Conservation (phyloP, 2,113 vertebrate species). For the Callipepla californica region DNA sequence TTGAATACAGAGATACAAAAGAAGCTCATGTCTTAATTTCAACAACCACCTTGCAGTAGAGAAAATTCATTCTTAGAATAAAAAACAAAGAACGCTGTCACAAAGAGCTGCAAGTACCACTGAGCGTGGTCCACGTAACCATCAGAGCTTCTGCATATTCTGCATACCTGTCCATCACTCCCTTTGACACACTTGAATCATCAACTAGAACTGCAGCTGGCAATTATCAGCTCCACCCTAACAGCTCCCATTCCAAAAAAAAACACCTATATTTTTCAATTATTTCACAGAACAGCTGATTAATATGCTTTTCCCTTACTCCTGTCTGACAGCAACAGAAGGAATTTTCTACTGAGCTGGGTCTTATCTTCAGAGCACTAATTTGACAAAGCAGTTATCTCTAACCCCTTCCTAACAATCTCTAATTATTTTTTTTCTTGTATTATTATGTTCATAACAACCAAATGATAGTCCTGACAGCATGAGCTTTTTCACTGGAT, state of each 20-base stretch:
- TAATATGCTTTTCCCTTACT: background rate
- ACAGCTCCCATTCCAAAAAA: background rate
- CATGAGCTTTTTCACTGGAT: background rate
- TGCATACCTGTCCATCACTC: background rate
- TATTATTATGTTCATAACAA: background rate
- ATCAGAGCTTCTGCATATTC: background rate
- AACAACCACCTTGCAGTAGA: background rate
- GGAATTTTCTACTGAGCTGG: background rate
- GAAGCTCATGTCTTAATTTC: background rate
- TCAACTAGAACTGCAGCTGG: background rate
- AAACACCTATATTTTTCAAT: background rate
- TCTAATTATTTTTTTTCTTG: background rate
- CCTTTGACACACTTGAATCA: background rate
- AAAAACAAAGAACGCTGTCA: background rate
- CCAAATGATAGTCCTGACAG: background rate
- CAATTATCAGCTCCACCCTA: background rate
- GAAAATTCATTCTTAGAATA: background rate
- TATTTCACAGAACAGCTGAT: background rate
- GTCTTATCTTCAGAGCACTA: constrained; percentile 16
- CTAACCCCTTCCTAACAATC: background rate
- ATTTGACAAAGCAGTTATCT: constrained; percentile 34
- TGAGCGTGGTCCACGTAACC: background rate
- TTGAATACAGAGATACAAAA: background rate
- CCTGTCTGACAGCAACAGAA: background rate
- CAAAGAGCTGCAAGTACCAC: background rate